Conservation (phyloP, 2,113 vertebrate species). For the Cephalopholis sonnerati region DNA sequence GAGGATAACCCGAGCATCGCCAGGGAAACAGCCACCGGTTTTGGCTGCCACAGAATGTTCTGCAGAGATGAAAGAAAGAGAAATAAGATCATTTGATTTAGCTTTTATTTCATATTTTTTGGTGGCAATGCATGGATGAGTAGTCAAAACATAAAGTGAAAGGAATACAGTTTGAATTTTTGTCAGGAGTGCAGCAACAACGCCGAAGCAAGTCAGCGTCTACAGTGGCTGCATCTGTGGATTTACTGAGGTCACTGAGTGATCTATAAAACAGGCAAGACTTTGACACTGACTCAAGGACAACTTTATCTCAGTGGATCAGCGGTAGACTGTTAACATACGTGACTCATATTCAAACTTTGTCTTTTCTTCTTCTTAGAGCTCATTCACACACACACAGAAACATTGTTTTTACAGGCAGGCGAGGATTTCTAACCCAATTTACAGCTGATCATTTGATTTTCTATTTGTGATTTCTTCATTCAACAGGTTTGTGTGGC, state of each 20-base stretch:
- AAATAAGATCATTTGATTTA: constrained; percentile 13
- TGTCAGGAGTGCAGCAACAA: constrained; percentile 3
- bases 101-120: neutral
- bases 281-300: constrained; percentile 72
- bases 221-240: constrained; percentile 10
- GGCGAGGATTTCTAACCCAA: neutral
- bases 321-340: constrained; percentile 62
- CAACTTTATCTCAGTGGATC: constrained; percentile 71
- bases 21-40: constrained; percentile 96
- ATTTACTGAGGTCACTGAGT: constrained; percentile 50
- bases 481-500: neutral
- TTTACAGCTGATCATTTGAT: neutral
- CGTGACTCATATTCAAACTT: constrained; percentile 55
- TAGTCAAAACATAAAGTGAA: neutral
- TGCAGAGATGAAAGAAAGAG: constrained; percentile 71
- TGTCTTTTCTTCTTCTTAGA: constrained; percentile 3
- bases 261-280: constrained; percentile 67
- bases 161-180: neutral
- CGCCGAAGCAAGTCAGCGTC: neutral
- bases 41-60: constrained; percentile 98
- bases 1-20: constrained; percentile 86
- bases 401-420: neutral
- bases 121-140: neutral
- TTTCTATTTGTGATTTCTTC: neutral
- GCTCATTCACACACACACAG: neutral